Base-by-base conservation (phyloP, 1,140 invertebrate genomes). In the Halotydeus destructor region DNA sequence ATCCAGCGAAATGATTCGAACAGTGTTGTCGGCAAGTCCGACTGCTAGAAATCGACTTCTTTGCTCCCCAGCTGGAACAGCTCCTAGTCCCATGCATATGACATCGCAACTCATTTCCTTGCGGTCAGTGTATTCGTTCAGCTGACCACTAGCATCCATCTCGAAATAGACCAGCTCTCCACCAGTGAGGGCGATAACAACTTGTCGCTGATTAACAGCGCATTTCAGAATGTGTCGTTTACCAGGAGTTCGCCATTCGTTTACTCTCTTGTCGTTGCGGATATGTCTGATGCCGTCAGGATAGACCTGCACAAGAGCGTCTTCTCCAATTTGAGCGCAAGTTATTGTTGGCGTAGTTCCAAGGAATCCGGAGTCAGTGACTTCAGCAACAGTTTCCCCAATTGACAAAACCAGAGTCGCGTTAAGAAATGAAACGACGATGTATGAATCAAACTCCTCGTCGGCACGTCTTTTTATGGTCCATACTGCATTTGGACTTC, bases 371-470 rank as follows among this genome's bases (percentile, higher is more conserved):
- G 91, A 98, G 64, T 99, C 93, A 5, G 91, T 93, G 1, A 97
- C 93, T 79, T 99, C 94, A 63, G 99, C 94, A 25, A 99, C 94
- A 47, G 91, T 99, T 63, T 99, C 94, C 49, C 94, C 94, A 60
- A 99, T 99, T 49, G 86, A 94, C 49, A 99, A 69, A 44, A 99
- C 93, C 49, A 99, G 70, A 22, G 94, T 99, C 44, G 94, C 94
- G 65, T 98, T 99, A 28, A 96, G 80, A 75, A 99, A 99, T 32
- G 93, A 98, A 48, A 99, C 94, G 60, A 99, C 91, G 68, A 99
- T 99, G 67, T 98, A 98, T 32, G 93, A 84, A 74, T 99, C 94
- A 72, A 71, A 97, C 59, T 89, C 80, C 67, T 94, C 88, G 68
- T 98, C 93, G 57, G 78, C 72, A 60, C 85, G 75, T 57, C 78